Evolutionary conservation across 2,888 invertebrate genomes (phyloP).

Genomic region (Philereme vetulata): DNA sequence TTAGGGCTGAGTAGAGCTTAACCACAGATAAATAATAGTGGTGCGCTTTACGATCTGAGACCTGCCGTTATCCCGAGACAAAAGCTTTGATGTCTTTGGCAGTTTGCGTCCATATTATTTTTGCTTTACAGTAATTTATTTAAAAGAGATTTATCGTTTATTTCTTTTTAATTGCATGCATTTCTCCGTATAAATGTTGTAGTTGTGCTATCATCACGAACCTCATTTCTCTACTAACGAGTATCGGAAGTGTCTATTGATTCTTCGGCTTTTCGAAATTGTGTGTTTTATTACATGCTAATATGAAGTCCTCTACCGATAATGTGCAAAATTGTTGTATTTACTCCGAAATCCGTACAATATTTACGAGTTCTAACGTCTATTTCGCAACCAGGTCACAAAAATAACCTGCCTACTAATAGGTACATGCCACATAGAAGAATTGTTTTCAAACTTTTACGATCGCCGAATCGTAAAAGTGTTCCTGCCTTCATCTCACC

Average conservation of each 20-base stretch:
- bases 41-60: conserved; percentile 41
- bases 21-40: conserved; percentile 16
- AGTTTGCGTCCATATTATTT: conserved; percentile 36
- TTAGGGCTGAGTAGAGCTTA: conserved; percentile 28
- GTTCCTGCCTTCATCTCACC: conserved; percentile 42
- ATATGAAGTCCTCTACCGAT: not conserved
- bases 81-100: conserved; percentile 45
- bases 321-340: not conserved
- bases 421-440: conserved; percentile 41
- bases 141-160: conserved; percentile 32
- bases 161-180: conserved; percentile 22
- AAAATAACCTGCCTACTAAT: conserved; percentile 29
- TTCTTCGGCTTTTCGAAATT: too few relatives aligned
- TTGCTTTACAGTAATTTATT: conserved; percentile 33
- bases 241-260: too few relatives aligned
- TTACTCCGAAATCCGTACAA: conserved; percentile 6
- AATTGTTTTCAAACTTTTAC: conserved; percentile 59
- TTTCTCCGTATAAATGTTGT: not conserved
- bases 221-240: too few relatives aligned
- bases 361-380: conserved; percentile 1
- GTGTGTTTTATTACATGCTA: too few relatives aligned
- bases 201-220: not conserved
- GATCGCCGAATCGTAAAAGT: conserved; percentile 56
- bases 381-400: conserved; percentile 29
- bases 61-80: conserved; percentile 43